These are phyloP conservation scores for Conomelus anceps DNA, from an alignment of 2,888 invertebrate genomes.

Conservation along the genomic window DNA sequence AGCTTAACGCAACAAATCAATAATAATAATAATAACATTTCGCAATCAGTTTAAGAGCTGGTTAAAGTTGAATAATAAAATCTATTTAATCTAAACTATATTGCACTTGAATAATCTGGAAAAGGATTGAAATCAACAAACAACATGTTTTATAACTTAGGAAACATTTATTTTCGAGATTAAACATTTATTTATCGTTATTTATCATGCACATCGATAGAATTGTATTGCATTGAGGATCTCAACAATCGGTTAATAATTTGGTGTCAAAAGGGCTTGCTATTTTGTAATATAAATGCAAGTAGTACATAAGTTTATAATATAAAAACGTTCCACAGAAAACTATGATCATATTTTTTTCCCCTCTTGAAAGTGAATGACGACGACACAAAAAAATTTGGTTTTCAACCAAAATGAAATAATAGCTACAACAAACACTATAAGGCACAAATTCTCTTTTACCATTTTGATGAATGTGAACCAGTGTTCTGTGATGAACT, in stretches of 20 bases:
- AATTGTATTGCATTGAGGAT: neutral
- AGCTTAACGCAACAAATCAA: no score
- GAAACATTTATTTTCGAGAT: slow-evolving; percentile 16
- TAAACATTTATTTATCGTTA: slow-evolving; percentile 4
- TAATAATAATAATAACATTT: no score
- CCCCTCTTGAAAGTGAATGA: slow-evolving; percentile 15
- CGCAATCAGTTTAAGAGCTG: no score
- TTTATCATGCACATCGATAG: neutral
- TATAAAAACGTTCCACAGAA: neutral
- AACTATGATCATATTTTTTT: neutral
- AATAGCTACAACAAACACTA: slow-evolving; percentile 34
- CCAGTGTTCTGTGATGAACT: neutral
- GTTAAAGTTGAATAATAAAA: no score
- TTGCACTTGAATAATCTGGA: neutral
- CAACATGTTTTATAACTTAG: neutral
- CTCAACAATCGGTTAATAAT: neutral
- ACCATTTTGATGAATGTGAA: neutral
- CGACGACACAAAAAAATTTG: slow-evolving; percentile 19
- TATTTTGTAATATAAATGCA: neutral
- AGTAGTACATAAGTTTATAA: neutral
- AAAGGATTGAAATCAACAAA: neutral
- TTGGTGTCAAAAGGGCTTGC: neutral
- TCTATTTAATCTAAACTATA: no score
- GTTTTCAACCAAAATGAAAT: slow-evolving; percentile 30
- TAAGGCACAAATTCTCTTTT: slow-evolving; percentile 23